Conservation (phyloP, 2,113 vertebrate genomes). For the Pitta sordida region DNA sequence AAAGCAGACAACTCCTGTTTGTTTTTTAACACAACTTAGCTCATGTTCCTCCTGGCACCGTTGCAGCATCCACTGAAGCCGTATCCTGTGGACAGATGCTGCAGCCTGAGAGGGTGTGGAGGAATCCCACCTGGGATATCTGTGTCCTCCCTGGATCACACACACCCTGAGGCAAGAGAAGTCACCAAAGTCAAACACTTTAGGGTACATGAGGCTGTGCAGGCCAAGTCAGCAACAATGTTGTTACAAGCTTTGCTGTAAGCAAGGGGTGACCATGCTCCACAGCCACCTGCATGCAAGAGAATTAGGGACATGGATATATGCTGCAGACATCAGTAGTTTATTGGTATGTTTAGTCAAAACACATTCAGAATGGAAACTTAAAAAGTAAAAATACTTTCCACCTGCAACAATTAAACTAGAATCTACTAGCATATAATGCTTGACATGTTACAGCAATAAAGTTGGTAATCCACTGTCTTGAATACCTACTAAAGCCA, state of each 20-base stretch:
- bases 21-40: neutral
- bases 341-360: conserved; percentile 97
- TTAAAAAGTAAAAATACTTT: conserved; percentile 77
- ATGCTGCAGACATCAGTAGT: conserved; percentile 97
- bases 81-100: rapidly evolving
- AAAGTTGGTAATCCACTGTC: conserved; percentile 84
- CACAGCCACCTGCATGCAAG: conserved; percentile 16
- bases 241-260: neutral
- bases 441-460: conserved; percentile 86
- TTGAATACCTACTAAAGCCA: conserved; percentile 81
- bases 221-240: neutral
- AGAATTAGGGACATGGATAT: conserved; percentile 78
- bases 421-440: conserved; percentile 86
- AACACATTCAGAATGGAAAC: conserved; percentile 94
- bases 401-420: conserved; percentile 87
- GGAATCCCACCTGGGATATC: rapidly evolving
- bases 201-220: rapidly evolving
- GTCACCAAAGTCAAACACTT: neutral
- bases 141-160: rapidly evolving
- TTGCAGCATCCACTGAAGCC: rapidly evolving
- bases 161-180: neutral
- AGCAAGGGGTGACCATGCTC: neutral
- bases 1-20: neutral
- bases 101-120: rapidly evolving
- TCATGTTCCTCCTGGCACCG: neutral